Percentiles rank a stretch among this genome's conserved stretches.
These are phyloP conservation scores for Automeris io DNA, from an alignment of 2,888 invertebrate genomes.

Conservation along the genomic window DNA sequence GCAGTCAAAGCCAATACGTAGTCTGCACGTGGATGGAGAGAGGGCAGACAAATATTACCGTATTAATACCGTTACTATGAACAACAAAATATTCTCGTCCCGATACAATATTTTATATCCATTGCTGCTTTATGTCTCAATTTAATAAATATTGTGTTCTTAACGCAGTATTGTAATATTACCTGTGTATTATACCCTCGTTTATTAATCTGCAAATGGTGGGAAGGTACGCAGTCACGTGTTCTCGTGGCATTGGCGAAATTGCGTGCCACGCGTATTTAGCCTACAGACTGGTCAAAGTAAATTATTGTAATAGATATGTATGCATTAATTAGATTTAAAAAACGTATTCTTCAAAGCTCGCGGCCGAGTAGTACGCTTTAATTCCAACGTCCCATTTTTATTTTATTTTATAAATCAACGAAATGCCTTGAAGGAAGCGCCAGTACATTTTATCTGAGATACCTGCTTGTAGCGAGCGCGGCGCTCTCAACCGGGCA, in stretches of 20 bases:
- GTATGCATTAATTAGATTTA: no score
- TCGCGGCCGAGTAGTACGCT: no score
- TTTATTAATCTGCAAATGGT: background rate
- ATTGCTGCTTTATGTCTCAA: background rate
- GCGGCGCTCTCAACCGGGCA: no score
- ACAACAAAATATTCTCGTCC: background rate
- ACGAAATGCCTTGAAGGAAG: no score
- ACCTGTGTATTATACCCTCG: background rate
- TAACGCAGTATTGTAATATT: constrained; percentile 1
- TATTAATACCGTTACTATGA: background rate
- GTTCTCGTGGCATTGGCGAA: constrained; percentile 13
- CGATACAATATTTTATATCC: background rate
- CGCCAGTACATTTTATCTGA: no score
- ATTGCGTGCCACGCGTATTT: constrained; percentile 4
- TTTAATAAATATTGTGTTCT: background rate
- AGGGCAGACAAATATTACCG: no score
- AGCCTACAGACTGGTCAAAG: no score
- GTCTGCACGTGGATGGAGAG: constrained; percentile 11
- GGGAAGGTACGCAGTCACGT: constrained; percentile 15
- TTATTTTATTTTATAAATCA: no score
- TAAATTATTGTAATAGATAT: no score
- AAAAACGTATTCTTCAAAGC: no score
- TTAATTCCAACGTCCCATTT: no score
- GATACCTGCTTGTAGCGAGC: no score
- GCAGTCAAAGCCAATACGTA: constrained; percentile 4